These are phyloP conservation scores for Littorina saxatilis DNA, from an alignment of 1,140 invertebrate species.

Conservation along the genomic window DNA sequence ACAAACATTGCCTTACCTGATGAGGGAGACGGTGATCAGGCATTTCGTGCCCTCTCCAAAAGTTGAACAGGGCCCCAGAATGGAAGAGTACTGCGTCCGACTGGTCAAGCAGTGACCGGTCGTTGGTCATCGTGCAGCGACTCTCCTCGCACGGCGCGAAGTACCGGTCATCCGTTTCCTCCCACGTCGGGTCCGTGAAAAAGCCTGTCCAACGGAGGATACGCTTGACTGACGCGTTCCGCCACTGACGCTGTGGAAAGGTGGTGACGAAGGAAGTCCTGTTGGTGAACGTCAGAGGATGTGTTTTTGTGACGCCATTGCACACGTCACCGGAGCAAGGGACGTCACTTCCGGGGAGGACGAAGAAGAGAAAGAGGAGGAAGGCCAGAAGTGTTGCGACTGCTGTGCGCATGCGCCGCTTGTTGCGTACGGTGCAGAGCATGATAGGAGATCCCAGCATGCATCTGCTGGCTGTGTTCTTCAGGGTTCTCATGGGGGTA, in stretches of 20 bases:
- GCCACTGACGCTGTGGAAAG: conserved; percentile 22
- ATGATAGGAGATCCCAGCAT: not conserved
- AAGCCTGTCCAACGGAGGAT: conserved; percentile 51
- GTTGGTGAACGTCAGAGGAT: not conserved
- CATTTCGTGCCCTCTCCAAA: conserved; percentile 40
- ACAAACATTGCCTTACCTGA: conserved; percentile 58
- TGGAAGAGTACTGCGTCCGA: conserved; percentile 68
- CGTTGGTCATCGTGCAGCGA: conserved; percentile 60
- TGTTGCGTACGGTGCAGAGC: not conserved
- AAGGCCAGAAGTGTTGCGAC: not conserved
- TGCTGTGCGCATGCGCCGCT: conserved; percentile 9
- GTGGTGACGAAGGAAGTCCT: conserved; percentile 20
- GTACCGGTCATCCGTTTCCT: conserved; percentile 47
- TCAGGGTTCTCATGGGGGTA: conserved; percentile 1
- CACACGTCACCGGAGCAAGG: not conserved
- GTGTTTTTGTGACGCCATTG: not conserved
- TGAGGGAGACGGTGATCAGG: conserved; percentile 48
- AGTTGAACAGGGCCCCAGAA: conserved; percentile 52
- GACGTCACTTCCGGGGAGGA: conserved; percentile 26
- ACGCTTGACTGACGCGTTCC: conserved; percentile 37
- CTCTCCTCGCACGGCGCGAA: conserved; percentile 54
- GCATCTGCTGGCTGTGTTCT: not conserved
- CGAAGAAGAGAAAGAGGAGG: conserved; percentile 28
- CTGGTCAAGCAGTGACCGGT: conserved; percentile 47
- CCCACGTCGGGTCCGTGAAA: conserved; percentile 45